Conservation (phyloP, 2,888 invertebrate species). For the Ernsta delagoae region DNA sequence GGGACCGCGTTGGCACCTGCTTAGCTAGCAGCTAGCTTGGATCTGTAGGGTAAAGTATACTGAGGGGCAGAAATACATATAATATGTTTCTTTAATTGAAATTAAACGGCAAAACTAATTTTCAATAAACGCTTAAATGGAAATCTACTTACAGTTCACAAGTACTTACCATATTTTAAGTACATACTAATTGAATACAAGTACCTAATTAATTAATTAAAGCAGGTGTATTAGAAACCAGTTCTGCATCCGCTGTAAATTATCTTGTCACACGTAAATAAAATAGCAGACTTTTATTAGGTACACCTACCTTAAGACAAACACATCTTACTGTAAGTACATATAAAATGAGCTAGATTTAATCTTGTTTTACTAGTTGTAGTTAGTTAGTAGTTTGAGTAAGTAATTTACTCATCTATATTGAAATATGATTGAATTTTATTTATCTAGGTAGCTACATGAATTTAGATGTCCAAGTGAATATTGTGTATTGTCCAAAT, state of each 20-base stretch:
- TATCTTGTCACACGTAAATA: conserved; percentile 24
- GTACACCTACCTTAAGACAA: too few species aligned
- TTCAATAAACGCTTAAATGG: background rate
- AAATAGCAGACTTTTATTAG: conserved; percentile 18
- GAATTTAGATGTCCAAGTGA: too few species aligned
- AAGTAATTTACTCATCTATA: too few species aligned
- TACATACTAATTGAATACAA: conserved; percentile 12
- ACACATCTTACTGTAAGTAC: too few species aligned
- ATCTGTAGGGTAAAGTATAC: background rate
- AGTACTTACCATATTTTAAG: background rate
- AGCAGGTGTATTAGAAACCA: conserved; percentile 11
- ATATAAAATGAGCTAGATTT: too few species aligned
- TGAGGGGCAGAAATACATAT: background rate
- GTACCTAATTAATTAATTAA: conserved; percentile 26
- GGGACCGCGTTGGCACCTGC: conserved; percentile 64
- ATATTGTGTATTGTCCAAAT: too few species aligned
- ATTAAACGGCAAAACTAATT: too few species aligned
- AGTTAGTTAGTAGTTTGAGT: too few species aligned
- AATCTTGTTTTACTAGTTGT: too few species aligned
- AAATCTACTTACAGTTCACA: background rate
- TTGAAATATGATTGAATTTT: too few species aligned
- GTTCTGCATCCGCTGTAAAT: conserved; percentile 20
- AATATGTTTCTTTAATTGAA: too few species aligned
- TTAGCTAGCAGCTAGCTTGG: conserved; percentile 50
- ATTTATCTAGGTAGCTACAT: too few species aligned